phyloP scores from a whole-genome alignment of 2,888 invertebrate genomes.

The Andrena praecox region DNA sequence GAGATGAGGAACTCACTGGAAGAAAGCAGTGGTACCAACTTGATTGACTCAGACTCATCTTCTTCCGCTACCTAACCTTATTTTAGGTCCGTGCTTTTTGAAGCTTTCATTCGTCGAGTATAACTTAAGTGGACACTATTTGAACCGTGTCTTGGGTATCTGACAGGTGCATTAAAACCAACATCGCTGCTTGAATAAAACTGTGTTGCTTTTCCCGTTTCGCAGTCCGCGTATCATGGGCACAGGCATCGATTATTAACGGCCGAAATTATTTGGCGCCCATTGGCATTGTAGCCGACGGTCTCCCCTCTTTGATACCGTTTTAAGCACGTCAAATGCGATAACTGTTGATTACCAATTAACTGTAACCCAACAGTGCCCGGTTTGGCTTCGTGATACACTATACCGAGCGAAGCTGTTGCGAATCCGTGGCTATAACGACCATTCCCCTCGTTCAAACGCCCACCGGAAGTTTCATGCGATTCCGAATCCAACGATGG shows the following conservation, averaged over 20 bases:
- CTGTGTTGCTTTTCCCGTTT: background rate
- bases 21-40: too few species aligned
- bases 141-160: too few species aligned
- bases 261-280: slow-evolving; percentile 9
- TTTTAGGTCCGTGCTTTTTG: too few species aligned
- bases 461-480: slow-evolving; percentile 68
- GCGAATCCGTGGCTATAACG: slow-evolving; percentile 2
- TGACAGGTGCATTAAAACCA: background rate
- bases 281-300: background rate
- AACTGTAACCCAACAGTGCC: slow-evolving; percentile 41
- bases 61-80: too few species aligned
- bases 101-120: too few species aligned
- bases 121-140: too few species aligned
- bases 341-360: slow-evolving; percentile 47
- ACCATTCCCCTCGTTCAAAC: slow-evolving; percentile 52
- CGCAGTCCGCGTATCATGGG: background rate
- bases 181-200: background rate
- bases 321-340: slow-evolving; percentile 36
- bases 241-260: background rate
- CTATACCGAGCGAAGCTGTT: background rate
- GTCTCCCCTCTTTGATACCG: slow-evolving; percentile 19
- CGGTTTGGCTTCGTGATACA: slow-evolving; percentile 29
- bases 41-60: too few species aligned
- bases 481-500: slow-evolving; percentile 77
- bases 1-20: too few species aligned